Evolutionary conservation across 2,888 invertebrate genomes (phyloP), one percentile per base, ranked within the genome.

Genomic region (Bembecia ichneumoniformis): DNA sequence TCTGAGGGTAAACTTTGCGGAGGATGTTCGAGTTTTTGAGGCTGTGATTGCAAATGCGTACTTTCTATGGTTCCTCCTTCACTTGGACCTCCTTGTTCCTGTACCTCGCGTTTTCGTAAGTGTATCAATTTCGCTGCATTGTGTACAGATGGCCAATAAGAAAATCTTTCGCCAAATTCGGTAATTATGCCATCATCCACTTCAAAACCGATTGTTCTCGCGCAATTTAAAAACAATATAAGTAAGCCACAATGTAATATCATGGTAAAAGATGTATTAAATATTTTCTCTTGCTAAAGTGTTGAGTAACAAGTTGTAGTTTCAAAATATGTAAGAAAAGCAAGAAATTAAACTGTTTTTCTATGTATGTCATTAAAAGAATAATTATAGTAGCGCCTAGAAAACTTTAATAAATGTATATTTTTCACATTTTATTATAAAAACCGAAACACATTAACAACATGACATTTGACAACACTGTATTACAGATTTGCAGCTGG

Each of bases 101-200:
- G 62, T 1, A 53, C 57, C 46, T 68, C 64, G 3, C 80, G 62
- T 45, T 63, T 70, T 10, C 68, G 58, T 44, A 68, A 55, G 45
- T 62, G 64, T 57, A 74, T 56, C 54, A 72, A 55, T 5, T 54
- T 57, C 3, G 72, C 73, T 1, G 62, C 76, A 55, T 79, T 76
- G 28, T 69, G 70, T n/a, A 74, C 58, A 14, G 78, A 77, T 11
- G 82, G 82, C 80, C 79, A 77, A 40, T 66, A 58, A 1, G 77
- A 68, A 61, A 68, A 79, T 35, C 61, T 63, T 44, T 57, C 62
- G 46, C 68, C 68, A 47, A 66, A 64, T 35, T 67, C 68, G 49
- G 59, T 64, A n/a, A 48, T 43, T 36, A 14, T 7, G 11, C 59
- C 56, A 59, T 59, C 55, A 49, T 58, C 61, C 47, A 60, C 54